Evolutionary conservation across 2,113 vertebrate species (phyloP).

Genomic region (Hymenochirus boettgeri): DNA sequence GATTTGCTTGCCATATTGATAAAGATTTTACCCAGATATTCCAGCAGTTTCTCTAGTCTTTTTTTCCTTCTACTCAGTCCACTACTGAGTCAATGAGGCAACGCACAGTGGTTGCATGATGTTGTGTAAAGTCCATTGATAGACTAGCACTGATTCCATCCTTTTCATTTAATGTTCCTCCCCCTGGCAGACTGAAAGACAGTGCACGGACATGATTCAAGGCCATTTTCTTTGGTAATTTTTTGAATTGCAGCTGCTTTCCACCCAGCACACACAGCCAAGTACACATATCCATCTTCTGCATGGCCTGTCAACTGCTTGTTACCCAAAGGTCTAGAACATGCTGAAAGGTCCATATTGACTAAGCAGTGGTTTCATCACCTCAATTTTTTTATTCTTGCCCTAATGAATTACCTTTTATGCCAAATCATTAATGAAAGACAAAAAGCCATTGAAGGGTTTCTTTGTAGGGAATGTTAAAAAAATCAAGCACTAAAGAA

Average conservation of each 20-base stretch:
- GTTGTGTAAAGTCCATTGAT: too few species aligned
- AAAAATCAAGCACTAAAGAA: too few species aligned
- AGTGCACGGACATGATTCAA: constrained; percentile 10
- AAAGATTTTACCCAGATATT: too few species aligned
- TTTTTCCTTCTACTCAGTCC: too few species aligned
- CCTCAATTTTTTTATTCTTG: neutral
- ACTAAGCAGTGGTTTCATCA: constrained; percentile 3
- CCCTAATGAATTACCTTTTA: too few species aligned
- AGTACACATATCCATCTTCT: constrained; percentile 7
- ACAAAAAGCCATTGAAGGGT: too few species aligned
- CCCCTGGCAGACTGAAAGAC: neutral
- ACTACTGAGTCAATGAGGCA: too few species aligned
- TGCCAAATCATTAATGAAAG: too few species aligned
- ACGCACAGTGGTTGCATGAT: too few species aligned
- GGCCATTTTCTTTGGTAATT: constrained; percentile 29
- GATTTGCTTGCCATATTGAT: too few species aligned
- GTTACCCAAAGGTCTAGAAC: neutral
- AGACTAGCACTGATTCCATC: neutral
- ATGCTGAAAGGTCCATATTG: neutral
- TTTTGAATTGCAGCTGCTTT: constrained; percentile 23
- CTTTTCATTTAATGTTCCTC: constrained; percentile 4
- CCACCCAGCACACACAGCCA: constrained; percentile 4
- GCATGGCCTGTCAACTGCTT: constrained; percentile 12
- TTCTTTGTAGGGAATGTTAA: too few species aligned
- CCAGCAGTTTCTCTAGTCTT: too few species aligned